Evolutionary conservation across 2,113 vertebrate genomes (phyloP), one percentile per base, ranked within the genome.

Genomic region (Condylura cristata): DNA sequence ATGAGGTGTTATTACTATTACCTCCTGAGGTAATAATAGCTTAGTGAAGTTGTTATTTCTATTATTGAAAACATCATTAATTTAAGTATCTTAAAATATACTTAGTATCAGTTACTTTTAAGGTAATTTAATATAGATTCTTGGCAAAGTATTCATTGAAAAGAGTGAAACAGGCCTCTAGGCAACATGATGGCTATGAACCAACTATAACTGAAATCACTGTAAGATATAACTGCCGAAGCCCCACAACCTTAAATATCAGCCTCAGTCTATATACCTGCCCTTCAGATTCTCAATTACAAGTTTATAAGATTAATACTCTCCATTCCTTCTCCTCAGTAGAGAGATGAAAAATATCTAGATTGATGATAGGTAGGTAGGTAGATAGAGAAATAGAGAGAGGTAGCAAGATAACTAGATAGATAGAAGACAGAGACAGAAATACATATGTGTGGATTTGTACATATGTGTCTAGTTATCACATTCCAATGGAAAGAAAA

Each of bases 21-120:
- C 44, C 44, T 44, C 44, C 9, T 44, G 44, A 44, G 44, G 44
- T 44, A 44, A 44, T 44, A 44, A 44, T 44, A 44, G 6, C 44
- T 44, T 9, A 44, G 44, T 44, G 44, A 44, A 9, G 26, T 63
- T 24, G 34, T 51, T 53, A 28, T 34, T 51, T 28, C 68, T 93
- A 37, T 51, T 61, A 30, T 72, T 95, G 72, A 63, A 95, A 80
- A 48, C 70, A 51, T 61, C 7, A 86, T 89, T 26, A 87, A 32
- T 48, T 53, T 6, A 26, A 53, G 53, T 78, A 78, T 20, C 34
- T 89, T 65, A 51, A 72, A 66, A 61, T 79, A 34, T 22, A 65
- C 58, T 88, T 86, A 63, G 39, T 75, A 68, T 41, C 28, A 92
- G 61, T 72, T 66, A 74, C 41, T n/a, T 72, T 81, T 63, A 6